Percentiles rank a stretch among this genome's conserved stretches.
Evolutionary conservation across 2,888 invertebrate species (phyloP).

Genomic region (Labia minor): DNA sequence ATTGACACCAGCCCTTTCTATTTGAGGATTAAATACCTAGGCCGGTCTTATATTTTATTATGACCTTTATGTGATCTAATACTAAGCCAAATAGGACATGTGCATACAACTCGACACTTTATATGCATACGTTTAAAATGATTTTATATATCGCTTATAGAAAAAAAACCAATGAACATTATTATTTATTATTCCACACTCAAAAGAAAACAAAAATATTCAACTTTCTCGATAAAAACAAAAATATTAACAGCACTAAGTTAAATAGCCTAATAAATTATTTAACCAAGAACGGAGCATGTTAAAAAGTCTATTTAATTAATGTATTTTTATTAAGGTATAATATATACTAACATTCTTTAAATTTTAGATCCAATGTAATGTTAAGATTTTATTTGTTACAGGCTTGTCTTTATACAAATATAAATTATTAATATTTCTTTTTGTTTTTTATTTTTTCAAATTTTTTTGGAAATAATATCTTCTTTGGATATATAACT

Average conservation of each 20-base stretch:
- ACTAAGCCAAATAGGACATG: neutral
- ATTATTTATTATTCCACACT: neutral
- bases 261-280: neutral
- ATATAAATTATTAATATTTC: too few species aligned
- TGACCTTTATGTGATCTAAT: conserved; percentile 13
- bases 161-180: neutral
- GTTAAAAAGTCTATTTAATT: conserved; percentile 3
- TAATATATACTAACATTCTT: too few species aligned
- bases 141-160: neutral
- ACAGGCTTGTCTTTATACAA: too few species aligned
- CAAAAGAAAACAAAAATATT: neutral
- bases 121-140: conserved; percentile 5
- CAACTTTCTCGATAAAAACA: neutral
- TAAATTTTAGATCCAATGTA: too few species aligned
- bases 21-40: conserved; percentile 3
- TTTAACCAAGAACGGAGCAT: neutral
- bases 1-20: neutral
- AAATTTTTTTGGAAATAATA: too few species aligned
- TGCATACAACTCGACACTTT: neutral
- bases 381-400: too few species aligned
- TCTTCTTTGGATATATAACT: too few species aligned
- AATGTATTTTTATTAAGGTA: neutral
- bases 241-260: too few species aligned
- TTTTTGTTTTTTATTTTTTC: too few species aligned
- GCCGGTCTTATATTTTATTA: neutral